phyloP scores from a whole-genome alignment of 1,140 invertebrate genomes.

The Phenacoccus solenopsis region DNA sequence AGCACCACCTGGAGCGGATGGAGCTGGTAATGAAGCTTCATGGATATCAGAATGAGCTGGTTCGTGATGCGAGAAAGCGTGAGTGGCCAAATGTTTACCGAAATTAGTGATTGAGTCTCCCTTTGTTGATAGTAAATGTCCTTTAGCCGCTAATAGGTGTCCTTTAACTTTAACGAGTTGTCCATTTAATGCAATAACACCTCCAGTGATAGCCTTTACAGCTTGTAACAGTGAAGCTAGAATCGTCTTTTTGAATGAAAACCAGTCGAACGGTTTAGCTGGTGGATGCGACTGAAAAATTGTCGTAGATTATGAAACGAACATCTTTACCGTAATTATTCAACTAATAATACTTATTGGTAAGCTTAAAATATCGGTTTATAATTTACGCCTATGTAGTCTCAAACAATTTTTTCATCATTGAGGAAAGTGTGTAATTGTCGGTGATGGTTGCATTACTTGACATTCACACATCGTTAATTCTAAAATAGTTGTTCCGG shows the following conservation, averaged over 20 bases:
- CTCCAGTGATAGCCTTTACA: slow-evolving; percentile 69
- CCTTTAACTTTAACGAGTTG: slow-evolving; percentile 71
- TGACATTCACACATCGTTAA: neutral
- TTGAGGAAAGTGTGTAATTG: slow-evolving; percentile 1
- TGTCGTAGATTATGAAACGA: neutral
- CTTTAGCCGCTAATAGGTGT: slow-evolving; percentile 54
- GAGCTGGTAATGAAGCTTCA: neutral
- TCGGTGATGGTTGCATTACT: neutral
- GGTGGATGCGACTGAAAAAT: neutral
- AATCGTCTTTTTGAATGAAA: slow-evolving; percentile 65
- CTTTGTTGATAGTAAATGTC: slow-evolving; percentile 51
- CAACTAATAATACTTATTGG: too few species aligned
- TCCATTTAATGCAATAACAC: slow-evolving; percentile 67
- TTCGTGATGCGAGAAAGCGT: slow-evolving; percentile 40
- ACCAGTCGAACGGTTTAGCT: slow-evolving; percentile 49
- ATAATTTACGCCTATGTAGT: too few species aligned
- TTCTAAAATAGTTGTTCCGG: neutral
- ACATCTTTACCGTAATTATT: too few species aligned
- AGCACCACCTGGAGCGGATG: neutral
- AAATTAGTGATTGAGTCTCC: slow-evolving; percentile 60
- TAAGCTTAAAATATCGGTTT: too few species aligned
- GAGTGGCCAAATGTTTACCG: slow-evolving; percentile 59
- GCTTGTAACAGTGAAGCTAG: slow-evolving; percentile 66
- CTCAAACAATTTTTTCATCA: slow-evolving; percentile 3
- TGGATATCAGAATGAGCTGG: slow-evolving; percentile 4